phyloP scores from a whole-genome alignment of 2,113 vertebrate genomes.

The Carettochelys insculpta region DNA sequence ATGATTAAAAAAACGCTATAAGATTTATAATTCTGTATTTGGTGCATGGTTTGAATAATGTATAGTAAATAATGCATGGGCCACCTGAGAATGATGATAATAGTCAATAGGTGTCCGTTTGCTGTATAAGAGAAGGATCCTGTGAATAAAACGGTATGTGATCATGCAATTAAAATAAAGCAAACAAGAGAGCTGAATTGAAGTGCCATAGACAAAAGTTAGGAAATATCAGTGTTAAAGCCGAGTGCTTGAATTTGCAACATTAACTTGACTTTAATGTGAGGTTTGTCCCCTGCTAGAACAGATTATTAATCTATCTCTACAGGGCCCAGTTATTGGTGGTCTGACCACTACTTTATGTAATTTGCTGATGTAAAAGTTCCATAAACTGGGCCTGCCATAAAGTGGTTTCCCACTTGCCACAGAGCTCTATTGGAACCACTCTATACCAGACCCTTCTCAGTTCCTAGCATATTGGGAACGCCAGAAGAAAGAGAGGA shows the following conservation, averaged over 20 bases:
- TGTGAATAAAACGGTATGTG: neutral
- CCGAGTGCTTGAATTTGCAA: neutral
- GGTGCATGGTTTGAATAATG: neutral
- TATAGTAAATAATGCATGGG: neutral
- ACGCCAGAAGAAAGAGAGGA: neutral
- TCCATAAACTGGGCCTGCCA: no score
- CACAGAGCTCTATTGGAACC: no score
- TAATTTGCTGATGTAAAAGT: no score
- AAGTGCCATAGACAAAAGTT: no score
- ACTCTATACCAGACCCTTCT: neutral
- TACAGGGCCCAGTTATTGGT: no score
- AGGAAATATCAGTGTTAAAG: no score
- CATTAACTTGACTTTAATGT: neutral
- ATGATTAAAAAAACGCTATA: neutral
- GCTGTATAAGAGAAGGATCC: neutral
- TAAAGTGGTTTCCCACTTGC: no score
- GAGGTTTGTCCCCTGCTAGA: neutral
- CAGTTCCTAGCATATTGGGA: neutral
- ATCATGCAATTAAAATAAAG: neutral
- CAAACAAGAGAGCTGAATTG: no score
- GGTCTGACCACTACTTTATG: no score
- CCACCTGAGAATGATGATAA: neutral
- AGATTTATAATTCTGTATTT: neutral
- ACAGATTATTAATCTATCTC: no score
- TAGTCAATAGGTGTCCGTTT: neutral